Base-by-base conservation (phyloP, 2,113 vertebrate species). In the Tragulus kanchil region DNA sequence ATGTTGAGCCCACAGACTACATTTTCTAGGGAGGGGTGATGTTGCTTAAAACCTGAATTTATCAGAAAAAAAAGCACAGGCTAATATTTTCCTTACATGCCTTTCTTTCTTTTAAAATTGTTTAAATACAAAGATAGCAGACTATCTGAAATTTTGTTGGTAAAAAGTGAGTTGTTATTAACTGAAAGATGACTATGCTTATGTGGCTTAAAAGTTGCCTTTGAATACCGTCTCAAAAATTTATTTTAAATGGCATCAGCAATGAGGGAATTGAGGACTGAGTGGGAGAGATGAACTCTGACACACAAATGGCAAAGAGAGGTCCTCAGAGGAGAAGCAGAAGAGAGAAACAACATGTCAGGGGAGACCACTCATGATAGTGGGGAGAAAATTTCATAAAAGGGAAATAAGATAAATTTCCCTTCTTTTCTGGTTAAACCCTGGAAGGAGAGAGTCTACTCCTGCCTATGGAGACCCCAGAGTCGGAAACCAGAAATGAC, bases 11-110 rank as follows among this genome's bases (percentile, higher is more conserved):
- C 11, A 77, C 0, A 59, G 17, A 8, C 4, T 89, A 25, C 82
- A 17, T 64, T 88, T 59, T 5, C 25, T 25, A 21, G 11, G 31
- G 2, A 83, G n/a, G 15, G 9, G 10, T 71, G 3, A 69, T 71
- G 6, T 89, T 71, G 50, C 16, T 78, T 17, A 88, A 90, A 52
- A 88, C 48, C 9, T 81, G 13, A 73, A 90, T 81, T 85, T 84
- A 69, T 69, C 11, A 13, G 52, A 88, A 93, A 87, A 69, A n/a
- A 14, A n/a, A 14, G 9, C 17, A 62, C 9, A 96, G 28, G 8
- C 13, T 73, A 94, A 26, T 31, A 85, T 50, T 69, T 75, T 2
- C 89, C 36, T 11, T 77, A 36, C 10, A n/a, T 2, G n/a, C 12
- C 11, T 11, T 75, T 81, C 83, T 88, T 67, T 45, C 36, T 48